Evolutionary conservation across 2,888 invertebrate genomes (phyloP), one percentile per base, ranked within the genome.

Genomic region (Tiliacea citrago): DNA sequence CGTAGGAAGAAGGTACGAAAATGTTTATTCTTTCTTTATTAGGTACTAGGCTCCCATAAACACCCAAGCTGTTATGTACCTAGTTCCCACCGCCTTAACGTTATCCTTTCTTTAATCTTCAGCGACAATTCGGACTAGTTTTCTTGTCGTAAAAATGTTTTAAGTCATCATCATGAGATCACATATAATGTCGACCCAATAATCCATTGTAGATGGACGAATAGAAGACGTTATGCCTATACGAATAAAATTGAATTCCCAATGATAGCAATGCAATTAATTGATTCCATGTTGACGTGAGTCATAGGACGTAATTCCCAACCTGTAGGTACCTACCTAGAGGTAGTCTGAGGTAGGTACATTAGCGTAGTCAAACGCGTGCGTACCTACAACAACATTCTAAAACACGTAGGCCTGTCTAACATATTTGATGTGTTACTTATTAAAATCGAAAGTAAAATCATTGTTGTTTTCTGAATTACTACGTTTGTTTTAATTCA

Each of bases 231-330:
- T 55, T 49, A 42, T 21, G 49, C 10, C 21, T 51, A 8, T 47
- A 39, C 8, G 10, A 74, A 75, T 77, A 62, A 63, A 75, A 81
- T 77, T 47, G 1, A 42, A 69, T 35, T 57, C n/a, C n/a, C 35
- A 29, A 29, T 29, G 29, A 29, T 29, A 2, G 18, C 18, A 61
- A 57, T 53, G 53, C 42, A 51, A 58, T 49, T 72, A 80, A 69
- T 62, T 58, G n/a, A 62, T 62, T 47, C 18, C 10, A 73, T 29
- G 21, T 63, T 55, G 24, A 16, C n/a, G 13, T 85, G 85, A 82
- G 65, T 82, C 82, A 85, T 53, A 12, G 55, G 29, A 73, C 47
- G 77, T 77, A 62, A 82, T 77, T 73, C 61, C 68, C 66, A 53
- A 77, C 60, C 61, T 65, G 57, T 63, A 35, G 21, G 18, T 70